phyloP scores from a whole-genome alignment of 2,888 invertebrate species.

The Trilocha varians region DNA sequence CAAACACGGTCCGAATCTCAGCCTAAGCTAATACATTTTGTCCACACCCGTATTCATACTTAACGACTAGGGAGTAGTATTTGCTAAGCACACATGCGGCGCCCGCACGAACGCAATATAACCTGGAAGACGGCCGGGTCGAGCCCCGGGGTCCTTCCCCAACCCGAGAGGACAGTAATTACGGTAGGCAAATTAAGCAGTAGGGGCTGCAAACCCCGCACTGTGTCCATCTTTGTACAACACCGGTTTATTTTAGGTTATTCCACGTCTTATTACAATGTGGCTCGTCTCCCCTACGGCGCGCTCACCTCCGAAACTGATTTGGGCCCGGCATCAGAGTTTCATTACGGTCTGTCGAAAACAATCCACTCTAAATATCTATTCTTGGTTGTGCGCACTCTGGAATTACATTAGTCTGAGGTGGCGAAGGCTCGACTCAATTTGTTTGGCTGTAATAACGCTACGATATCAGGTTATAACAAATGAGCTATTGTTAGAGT shows the following conservation, averaged over 20 bases:
- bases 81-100: slow-evolving; percentile 68
- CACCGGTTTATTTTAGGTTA: slow-evolving; percentile 69
- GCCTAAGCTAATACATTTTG: slow-evolving; percentile 74
- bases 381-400: slow-evolving; percentile 70
- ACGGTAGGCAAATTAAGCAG: slow-evolving; percentile 76
- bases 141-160: slow-evolving; percentile 62
- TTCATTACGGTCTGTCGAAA: slow-evolving; percentile 75
- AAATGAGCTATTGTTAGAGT: slow-evolving; percentile 70
- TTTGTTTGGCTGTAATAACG: slow-evolving; percentile 72
- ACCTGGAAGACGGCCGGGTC: slow-evolving; percentile 67
- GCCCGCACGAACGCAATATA: slow-evolving; percentile 70
- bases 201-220: slow-evolving; percentile 53
- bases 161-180: slow-evolving; percentile 73
- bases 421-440: slow-evolving; percentile 73
- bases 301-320: slow-evolving; percentile 69
- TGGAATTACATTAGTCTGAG: slow-evolving; percentile 74
- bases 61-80: slow-evolving; percentile 69
- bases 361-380: slow-evolving; percentile 74
- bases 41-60: slow-evolving; percentile 73
- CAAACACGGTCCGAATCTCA: slow-evolving; percentile 72
- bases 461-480: slow-evolving; percentile 70
- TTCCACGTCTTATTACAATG: slow-evolving; percentile 72
- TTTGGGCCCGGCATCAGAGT: slow-evolving; percentile 69
- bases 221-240: slow-evolving; percentile 64
- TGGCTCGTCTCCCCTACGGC: slow-evolving; percentile 67